Evolutionary conservation across 1,140 invertebrate genomes (phyloP).

Genomic region (Frieseomelitta varia): DNA sequence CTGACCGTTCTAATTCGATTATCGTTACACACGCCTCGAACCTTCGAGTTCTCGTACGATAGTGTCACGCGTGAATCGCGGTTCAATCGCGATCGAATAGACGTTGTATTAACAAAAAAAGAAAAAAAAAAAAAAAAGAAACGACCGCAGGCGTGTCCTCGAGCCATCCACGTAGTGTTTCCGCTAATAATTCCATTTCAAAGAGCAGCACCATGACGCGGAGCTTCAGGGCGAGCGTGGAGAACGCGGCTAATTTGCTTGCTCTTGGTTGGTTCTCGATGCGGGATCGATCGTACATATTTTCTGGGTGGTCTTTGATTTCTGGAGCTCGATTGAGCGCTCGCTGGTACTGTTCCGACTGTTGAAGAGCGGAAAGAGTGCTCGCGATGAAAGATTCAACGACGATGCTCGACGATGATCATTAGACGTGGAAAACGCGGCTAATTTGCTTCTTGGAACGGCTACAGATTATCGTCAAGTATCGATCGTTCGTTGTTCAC

Average conservation of each 20-base stretch:
- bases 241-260: slow-evolving; percentile 14
- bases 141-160: neutral
- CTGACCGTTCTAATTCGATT: neutral
- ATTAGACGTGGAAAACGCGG: neutral
- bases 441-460: slow-evolving; percentile 1
- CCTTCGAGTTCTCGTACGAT: neutral
- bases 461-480: neutral
- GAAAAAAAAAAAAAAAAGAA: too few relatives aligned
- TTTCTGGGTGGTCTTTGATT: neutral
- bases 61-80: slow-evolving; percentile 37
- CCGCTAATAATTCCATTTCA: slow-evolving; percentile 19
- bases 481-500: neutral
- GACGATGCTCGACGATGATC: neutral
- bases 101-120: too few relatives aligned
- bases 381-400: neutral
- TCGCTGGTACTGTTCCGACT: neutral
- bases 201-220: neutral
- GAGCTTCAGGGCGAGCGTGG: neutral
- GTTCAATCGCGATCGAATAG: neutral
- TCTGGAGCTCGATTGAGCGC: neutral
- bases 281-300: slow-evolving; percentile 4
- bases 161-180: slow-evolving; percentile 20
- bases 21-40: neutral
- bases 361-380: neutral
- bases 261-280: neutral